phyloP scores from a whole-genome alignment of 2,797 vertebrate genomes.

The Anguilla anguilla region DNA sequence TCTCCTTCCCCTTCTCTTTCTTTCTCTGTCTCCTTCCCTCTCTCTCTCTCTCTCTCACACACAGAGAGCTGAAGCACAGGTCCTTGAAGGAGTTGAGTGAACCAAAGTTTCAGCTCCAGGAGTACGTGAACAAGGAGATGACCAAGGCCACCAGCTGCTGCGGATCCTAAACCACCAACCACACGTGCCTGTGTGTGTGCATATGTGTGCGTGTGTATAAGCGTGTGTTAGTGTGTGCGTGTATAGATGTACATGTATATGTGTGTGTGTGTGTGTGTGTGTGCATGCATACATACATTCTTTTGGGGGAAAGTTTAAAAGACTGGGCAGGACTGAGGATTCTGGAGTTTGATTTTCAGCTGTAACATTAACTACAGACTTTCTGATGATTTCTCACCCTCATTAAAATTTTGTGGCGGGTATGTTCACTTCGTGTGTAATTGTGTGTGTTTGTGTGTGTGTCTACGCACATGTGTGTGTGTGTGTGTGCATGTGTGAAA shows the following conservation, averaged over 20 bases:
- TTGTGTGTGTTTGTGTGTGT: neutral
- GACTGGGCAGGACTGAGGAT: neutral
- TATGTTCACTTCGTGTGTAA: too few relatives aligned
- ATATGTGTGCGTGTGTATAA: neutral
- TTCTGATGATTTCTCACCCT: too few relatives aligned
- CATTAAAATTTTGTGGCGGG: too few relatives aligned
- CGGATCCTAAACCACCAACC: conserved; percentile 67
- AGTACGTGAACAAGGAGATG: conserved; percentile 86
- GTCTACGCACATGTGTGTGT: neutral
- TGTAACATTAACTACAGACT: too few relatives aligned
- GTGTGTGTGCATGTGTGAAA: conserved; percentile 21
- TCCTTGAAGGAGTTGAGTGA: conserved; percentile 79
- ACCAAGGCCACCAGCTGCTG: conserved; percentile 79
- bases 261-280: conserved; percentile 18
- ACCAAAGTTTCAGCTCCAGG: conserved; percentile 87
- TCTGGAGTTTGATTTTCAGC: too few relatives aligned
- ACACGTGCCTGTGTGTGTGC: conserved; percentile 26
- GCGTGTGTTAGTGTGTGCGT: conserved; percentile 29
- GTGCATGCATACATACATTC: conserved; percentile 29
- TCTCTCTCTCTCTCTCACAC: conserved; percentile 16
- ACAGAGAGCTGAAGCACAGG: conserved; percentile 89
- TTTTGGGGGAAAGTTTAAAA: neutral
- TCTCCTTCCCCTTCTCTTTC: neutral
- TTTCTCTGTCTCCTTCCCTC: neutral
- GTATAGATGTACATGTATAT: neutral